These are phyloP conservation scores for Dasypolia templi DNA, from an alignment of 2,888 invertebrate species.

Conservation along the genomic window DNA sequence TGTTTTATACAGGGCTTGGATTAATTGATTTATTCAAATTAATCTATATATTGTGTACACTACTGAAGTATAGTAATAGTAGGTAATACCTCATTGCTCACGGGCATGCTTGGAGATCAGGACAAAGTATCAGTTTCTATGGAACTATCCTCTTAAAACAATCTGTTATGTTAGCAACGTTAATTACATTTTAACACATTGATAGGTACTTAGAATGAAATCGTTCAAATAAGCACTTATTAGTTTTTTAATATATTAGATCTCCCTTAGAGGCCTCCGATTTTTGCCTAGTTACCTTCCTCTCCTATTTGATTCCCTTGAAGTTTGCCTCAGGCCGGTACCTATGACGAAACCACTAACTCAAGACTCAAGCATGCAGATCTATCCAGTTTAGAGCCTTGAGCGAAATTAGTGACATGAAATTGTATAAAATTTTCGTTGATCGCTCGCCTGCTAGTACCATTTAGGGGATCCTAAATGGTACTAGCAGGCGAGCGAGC, in stretches of 20 bases:
- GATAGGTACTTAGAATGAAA: conserved; percentile 15
- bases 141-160: conserved; percentile 46
- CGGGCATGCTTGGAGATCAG: conserved; percentile 71
- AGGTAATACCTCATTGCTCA: conserved; percentile 78
- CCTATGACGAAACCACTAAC: neutral
- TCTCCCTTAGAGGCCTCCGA: neutral
- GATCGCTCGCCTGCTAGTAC: too few relatives aligned
- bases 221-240: conserved; percentile 23
- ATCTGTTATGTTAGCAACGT: neutral
- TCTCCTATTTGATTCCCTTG: neutral
- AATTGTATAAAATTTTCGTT: neutral
- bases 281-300: neutral
- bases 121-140: conserved; percentile 48
- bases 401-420: too few relatives aligned
- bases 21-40: conserved; percentile 71
- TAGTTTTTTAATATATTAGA: too few relatives aligned
- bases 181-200: neutral
- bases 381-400: neutral
- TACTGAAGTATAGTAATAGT: conserved; percentile 71
- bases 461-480: too few relatives aligned
- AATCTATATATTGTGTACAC: conserved; percentile 69
- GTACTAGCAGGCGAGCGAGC: too few relatives aligned
- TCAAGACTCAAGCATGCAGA: neutral
- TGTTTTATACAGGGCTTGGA: conserved; percentile 83
- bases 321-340: neutral